Conservation (phyloP, 2,797 vertebrate genomes). For the Tenualosa thibaudeaui region DNA sequence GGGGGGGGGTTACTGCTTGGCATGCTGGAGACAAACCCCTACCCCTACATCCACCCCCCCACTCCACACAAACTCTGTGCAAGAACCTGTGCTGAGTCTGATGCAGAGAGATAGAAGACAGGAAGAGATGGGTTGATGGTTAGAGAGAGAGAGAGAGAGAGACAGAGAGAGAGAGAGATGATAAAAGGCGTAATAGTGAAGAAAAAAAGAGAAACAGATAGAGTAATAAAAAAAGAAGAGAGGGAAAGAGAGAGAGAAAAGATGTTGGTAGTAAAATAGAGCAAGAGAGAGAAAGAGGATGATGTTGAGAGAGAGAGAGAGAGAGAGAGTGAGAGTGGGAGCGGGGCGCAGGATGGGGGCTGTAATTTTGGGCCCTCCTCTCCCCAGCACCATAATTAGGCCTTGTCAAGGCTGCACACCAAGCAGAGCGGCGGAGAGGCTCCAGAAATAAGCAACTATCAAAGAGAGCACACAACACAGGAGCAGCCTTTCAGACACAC, state of each 20-base stretch:
- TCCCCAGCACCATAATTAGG: conserved; percentile 61
- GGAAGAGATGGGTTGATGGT: neutral
- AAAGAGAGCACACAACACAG: conserved; percentile 45
- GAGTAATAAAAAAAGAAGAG: neutral
- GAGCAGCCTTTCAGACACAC: conserved; percentile 58
- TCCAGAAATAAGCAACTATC: conserved; percentile 56
- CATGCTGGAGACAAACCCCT: conserved; percentile 40
- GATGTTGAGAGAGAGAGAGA: neutral
- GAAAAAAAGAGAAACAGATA: neutral
- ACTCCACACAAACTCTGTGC: neutral
- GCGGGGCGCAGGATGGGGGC: conserved; percentile 23
- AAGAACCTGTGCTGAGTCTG: conserved; percentile 43
- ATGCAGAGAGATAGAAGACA: conserved; percentile 7
- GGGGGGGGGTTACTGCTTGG: conserved; percentile 30
- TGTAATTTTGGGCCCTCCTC: conserved; percentile 65
- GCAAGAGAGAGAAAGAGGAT: neutral
- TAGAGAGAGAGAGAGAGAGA: neutral
- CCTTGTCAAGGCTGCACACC: conserved; percentile 66
- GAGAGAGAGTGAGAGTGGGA: neutral
- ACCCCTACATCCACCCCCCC: too few species aligned
- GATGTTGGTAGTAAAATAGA: neutral
- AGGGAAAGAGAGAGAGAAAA: neutral
- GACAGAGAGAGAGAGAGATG: neutral
- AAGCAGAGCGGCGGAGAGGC: conserved; percentile 61
- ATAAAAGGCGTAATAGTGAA: conserved; percentile 39